These are phyloP conservation scores for Sylvilagus floridanus DNA, from an alignment of 2,797 vertebrate species.

Conservation along the genomic window DNA sequence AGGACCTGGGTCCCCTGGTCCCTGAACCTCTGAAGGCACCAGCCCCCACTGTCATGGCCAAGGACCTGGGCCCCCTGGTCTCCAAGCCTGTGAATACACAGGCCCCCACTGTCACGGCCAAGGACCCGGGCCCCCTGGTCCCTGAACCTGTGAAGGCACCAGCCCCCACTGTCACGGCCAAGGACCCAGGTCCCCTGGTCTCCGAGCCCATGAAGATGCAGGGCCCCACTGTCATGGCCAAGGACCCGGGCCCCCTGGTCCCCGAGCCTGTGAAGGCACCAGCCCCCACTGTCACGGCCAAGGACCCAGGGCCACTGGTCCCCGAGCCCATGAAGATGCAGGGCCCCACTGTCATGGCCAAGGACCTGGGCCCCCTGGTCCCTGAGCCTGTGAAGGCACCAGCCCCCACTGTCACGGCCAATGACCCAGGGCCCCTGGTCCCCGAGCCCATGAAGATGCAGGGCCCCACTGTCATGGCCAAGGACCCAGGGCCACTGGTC, in stretches of 20 bases:
- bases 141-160: conserved; percentile 77
- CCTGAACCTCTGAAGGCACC: background rate
- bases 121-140: conserved; percentile 83
- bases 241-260: conserved; percentile 83
- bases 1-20: conserved; percentile 56
- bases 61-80: conserved; percentile 56
- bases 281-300: conserved; percentile 30
- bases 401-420: no score
- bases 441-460: conserved; percentile 33
- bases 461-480: no score
- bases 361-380: conserved; percentile 13
- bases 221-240: conserved; percentile 53
- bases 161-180: conserved; percentile 31
- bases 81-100: conserved; percentile 65
- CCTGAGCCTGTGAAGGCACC: background rate
- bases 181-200: background rate
- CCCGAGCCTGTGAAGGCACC: conserved; percentile 75
- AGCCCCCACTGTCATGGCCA: background rate
- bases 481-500: conserved; percentile 14
- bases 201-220: background rate
- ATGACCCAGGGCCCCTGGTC: background rate
- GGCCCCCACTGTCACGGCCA: conserved; percentile 48
- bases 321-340: background rate
- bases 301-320: background rate
- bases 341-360: no score